phyloP scores from a whole-genome alignment of 2,888 invertebrate species.

The Electrophaes corylata region DNA sequence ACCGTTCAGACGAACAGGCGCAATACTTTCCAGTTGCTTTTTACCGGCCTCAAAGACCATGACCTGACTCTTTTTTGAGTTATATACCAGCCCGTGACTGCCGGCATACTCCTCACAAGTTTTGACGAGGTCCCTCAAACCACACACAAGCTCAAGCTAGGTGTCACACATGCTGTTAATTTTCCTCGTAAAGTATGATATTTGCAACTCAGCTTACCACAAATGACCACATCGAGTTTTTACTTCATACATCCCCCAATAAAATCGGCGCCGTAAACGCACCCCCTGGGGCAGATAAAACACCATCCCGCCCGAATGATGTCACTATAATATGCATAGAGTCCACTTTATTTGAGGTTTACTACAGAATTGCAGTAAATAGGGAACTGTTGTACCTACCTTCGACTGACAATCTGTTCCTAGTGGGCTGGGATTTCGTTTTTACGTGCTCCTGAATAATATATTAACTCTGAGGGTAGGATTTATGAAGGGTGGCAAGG shows the following conservation, averaged over 20 bases:
- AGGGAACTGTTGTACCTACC: slow-evolving; percentile 33
- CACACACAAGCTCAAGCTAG: no score
- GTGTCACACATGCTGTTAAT: neutral
- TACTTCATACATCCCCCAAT: slow-evolving; percentile 73
- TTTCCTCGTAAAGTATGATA: slow-evolving; percentile 20
- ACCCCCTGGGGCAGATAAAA: slow-evolving; percentile 72
- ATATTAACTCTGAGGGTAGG: slow-evolving; percentile 71
- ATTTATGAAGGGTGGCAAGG: slow-evolving; percentile 80
- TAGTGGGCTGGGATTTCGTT: slow-evolving; percentile 62
- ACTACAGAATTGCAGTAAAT: slow-evolving; percentile 52
- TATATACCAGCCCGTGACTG: no score
- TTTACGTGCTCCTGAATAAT: slow-evolving; percentile 78
- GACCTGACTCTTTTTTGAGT: no score
- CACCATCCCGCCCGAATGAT: slow-evolving; percentile 72
- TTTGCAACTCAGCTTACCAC: slow-evolving; percentile 36
- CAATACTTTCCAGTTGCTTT: no score
- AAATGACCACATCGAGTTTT: slow-evolving; percentile 64
- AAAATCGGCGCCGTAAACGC: slow-evolving; percentile 69
- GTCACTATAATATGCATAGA: slow-evolving; percentile 82
- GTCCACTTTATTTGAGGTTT: slow-evolving; percentile 77
- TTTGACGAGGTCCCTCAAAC: no score
- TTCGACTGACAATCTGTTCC: slow-evolving; percentile 61
- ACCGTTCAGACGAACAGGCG: no score
- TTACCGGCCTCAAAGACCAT: no score
- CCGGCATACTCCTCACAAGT: no score